Evolutionary conservation across 1,140 invertebrate genomes (phyloP).

Genomic region (Pemphigus obesinymphae): DNA sequence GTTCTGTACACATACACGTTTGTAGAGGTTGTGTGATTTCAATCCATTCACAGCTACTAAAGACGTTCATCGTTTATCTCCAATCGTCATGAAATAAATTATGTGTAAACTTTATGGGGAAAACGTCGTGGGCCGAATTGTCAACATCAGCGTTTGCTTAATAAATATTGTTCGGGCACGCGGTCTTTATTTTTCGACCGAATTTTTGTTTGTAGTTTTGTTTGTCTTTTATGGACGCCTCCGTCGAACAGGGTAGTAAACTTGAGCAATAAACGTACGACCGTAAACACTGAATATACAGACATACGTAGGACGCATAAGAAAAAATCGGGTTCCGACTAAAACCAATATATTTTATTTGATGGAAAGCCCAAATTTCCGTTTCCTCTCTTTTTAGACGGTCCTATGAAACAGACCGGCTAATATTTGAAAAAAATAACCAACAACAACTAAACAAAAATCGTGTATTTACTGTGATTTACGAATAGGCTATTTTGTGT

Average conservation of each 20-base stretch:
- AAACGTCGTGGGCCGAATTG: slow-evolving; percentile 21
- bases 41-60: too few relatives aligned
- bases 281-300: slow-evolving; percentile 1
- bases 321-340: background rate
- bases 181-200: slow-evolving; percentile 16
- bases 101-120: slow-evolving; percentile 21
- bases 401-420: background rate
- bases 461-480: background rate
- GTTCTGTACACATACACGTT: too few relatives aligned
- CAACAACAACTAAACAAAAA: too few relatives aligned
- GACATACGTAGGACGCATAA: background rate
- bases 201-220: slow-evolving; percentile 26
- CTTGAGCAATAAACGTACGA: slow-evolving; percentile 25
- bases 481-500: background rate
- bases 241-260: background rate
- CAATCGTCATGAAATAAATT: slow-evolving; percentile 16
- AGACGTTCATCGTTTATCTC: background rate
- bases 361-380: slow-evolving; percentile 8
- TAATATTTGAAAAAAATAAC: too few relatives aligned
- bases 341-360: slow-evolving; percentile 28
- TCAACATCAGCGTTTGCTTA: slow-evolving; percentile 29
- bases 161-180: slow-evolving; percentile 30
- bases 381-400: background rate
- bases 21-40: too few relatives aligned
- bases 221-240: slow-evolving; percentile 12